Base-by-base conservation (phyloP, 2,797 vertebrate genomes). In the Acestrorhynchus altus region DNA sequence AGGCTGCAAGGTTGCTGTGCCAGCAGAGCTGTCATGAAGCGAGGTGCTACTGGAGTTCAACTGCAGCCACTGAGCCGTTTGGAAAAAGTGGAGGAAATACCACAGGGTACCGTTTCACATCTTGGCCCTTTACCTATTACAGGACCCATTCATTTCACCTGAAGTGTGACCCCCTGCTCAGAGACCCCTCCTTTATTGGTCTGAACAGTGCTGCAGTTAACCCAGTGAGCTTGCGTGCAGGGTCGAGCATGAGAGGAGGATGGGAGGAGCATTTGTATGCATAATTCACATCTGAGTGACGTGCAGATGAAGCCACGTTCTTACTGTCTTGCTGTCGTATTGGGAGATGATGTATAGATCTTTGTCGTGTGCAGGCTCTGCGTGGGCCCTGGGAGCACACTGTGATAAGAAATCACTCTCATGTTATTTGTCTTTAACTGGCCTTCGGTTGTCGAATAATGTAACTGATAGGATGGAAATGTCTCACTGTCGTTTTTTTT, bases 11-110 rank as follows among this genome's bases (percentile, higher is more conserved):
- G 54, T 47, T 64, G 72, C 57, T 18, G 47, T 31, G 26, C 24
- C 13, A 46, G 52, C 52, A 66, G 73, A 72, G 76, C 57, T 72
- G 80, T 44, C 71, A 57, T 60, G 51, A 54, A 57, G 72, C 49
- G 11, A 52, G 22, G 44, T 75, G 61, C 31, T 42, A 52, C 24
- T 67, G 52, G 40, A 35, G 11, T 39, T 67, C 24, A 74, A 13
- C 15, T 56, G 15, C 28, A 60, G 13, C 57, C 28, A 26, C 24
- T 28, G 13, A 31, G 56, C 56, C 31, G 15, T 28, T 31, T 60
- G 15, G 22, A 28, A 13, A 13, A 28, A 11, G 26, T 0, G 26
- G 54, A 57, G 54, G 10, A 9, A 60, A 31, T 31, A 60, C 11
- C 56, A 59, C 24, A 59, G 56, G 13, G 56, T 16, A 12, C 13